Evolutionary conservation across 2,797 vertebrate species (phyloP).

Genomic region (Molothrus ater): DNA sequence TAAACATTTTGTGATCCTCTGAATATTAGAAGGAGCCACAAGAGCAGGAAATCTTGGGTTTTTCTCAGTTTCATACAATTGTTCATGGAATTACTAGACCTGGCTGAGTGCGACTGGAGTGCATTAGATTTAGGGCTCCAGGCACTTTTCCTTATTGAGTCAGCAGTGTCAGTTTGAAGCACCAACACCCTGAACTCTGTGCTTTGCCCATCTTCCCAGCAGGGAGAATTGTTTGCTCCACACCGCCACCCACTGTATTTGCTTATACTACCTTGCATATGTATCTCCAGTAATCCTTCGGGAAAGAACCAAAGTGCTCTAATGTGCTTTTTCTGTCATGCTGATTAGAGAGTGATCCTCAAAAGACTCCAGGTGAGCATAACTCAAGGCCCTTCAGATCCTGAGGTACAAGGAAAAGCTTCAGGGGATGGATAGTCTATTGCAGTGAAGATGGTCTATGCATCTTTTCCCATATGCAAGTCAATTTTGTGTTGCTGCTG

Average conservation of each 20-base stretch:
- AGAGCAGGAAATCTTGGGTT: not conserved
- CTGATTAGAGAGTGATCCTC: not conserved
- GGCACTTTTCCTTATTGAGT: not conserved
- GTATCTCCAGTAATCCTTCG: not conserved
- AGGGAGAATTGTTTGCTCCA: not conserved
- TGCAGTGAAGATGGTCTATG: not conserved
- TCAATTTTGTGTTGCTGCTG: not conserved
- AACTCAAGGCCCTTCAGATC: not conserved
- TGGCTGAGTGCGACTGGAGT: fast-evolving
- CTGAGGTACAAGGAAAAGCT: not conserved
- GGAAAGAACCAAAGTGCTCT: not conserved
- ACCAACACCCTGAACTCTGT: not conserved
- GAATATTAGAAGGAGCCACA: not conserved
- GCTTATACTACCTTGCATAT: not conserved
- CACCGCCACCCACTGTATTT: fast-evolving
- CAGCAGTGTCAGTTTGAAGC: not conserved
- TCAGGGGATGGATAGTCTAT: not conserved
- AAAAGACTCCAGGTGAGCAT: not conserved
- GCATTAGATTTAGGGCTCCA: not conserved
- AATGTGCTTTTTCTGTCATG: fast-evolving
- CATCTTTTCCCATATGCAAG: not conserved
- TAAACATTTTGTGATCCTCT: not conserved
- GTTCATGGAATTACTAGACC: not conserved
- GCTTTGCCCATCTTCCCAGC: not conserved
- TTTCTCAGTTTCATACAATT: not conserved